Percentiles rank a stretch among this genome's conserved stretches.
Evolutionary conservation across 1,140 invertebrate genomes (phyloP).

Genomic region (Acromyrmex charruanus): DNA sequence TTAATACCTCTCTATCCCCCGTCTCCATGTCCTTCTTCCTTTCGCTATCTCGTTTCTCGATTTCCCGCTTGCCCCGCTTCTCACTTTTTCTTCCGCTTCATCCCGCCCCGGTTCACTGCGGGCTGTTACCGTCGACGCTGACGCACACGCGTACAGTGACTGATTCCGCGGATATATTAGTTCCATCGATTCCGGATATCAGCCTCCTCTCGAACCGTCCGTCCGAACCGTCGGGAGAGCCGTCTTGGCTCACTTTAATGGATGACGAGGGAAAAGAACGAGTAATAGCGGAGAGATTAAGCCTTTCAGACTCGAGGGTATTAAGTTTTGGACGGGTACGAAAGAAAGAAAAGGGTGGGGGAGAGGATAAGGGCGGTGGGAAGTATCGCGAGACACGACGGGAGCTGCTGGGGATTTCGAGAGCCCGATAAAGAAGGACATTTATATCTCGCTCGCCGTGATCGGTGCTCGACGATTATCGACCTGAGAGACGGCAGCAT

Average conservation of each 20-base stretch:
- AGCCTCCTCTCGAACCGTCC: constrained; percentile 65
- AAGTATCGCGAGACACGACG: constrained; percentile 47
- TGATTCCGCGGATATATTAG: constrained; percentile 79
- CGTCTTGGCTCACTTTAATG: constrained; percentile 67
- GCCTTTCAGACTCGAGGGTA: constrained; percentile 69
- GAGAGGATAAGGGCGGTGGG: constrained; percentile 21
- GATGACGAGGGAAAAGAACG: constrained; percentile 66
- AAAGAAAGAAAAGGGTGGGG: constrained; percentile 17
- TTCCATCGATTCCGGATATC: constrained; percentile 77
- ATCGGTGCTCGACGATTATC: constrained; percentile 38
- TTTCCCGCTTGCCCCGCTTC: too few relatives aligned
- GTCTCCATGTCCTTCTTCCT: constrained; percentile 14
- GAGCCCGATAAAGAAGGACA: constrained; percentile 15
- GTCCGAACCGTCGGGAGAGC: constrained; percentile 52
- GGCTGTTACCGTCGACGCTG: constrained; percentile 58
- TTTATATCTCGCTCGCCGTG: constrained; percentile 57
- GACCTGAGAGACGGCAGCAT: constrained; percentile 43
- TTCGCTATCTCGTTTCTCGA: constrained; percentile 35
- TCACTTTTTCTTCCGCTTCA: not conserved
- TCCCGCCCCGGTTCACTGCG: constrained; percentile 48
- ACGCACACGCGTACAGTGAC: constrained; percentile 66
- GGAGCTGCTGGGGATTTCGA: constrained; percentile 55
- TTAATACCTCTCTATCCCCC: constrained; percentile 74
- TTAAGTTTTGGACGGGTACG: constrained; percentile 71
- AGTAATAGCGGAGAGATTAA: constrained; percentile 74